Percentiles rank a stretch among this genome's conserved stretches.
These are phyloP conservation scores for Drosophila paucipuncta DNA, from an alignment of 2,888 invertebrate genomes.

Conservation along the genomic window DNA sequence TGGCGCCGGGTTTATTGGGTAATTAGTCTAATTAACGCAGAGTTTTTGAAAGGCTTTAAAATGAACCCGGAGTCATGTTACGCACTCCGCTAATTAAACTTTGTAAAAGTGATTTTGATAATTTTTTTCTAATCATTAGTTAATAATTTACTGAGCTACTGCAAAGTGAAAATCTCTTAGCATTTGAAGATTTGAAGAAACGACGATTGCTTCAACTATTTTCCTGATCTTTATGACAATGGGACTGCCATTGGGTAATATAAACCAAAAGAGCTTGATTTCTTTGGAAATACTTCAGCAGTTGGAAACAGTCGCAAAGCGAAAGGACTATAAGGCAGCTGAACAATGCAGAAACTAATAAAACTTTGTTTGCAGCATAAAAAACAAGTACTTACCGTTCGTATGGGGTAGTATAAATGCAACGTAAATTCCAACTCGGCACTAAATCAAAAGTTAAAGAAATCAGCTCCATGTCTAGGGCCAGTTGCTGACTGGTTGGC, in stretches of 20 bases:
- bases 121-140: slow-evolving; percentile 18
- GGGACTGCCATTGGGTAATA: slow-evolving; percentile 25
- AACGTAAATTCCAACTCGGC: slow-evolving; percentile 55
- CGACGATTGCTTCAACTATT: slow-evolving; percentile 24
- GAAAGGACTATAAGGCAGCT: slow-evolving; percentile 17
- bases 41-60: slow-evolving; percentile 55
- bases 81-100: slow-evolving; percentile 56
- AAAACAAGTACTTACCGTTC: slow-evolving; percentile 26
- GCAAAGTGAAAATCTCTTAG: neutral
- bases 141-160: slow-evolving; percentile 12
- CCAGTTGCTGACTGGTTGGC: slow-evolving; percentile 16
- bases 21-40: slow-evolving; percentile 73
- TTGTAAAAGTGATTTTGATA: slow-evolving; percentile 18
- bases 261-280: slow-evolving; percentile 52
- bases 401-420: slow-evolving; percentile 43
- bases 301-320: slow-evolving; percentile 19
- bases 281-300: slow-evolving; percentile 55
- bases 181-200: slow-evolving; percentile 31
- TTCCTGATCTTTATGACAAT: slow-evolving; percentile 41
- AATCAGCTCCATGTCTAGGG: slow-evolving; percentile 61
- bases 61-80: slow-evolving; percentile 45
- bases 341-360: slow-evolving; percentile 69
- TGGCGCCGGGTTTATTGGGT: slow-evolving; percentile 55
- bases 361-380: slow-evolving; percentile 54
- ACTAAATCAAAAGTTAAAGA: slow-evolving; percentile 74